Evolutionary conservation across 1,140 invertebrate species (phyloP), one percentile per base, ranked within the genome.

Genomic region (Habropoda laboriosa): DNA sequence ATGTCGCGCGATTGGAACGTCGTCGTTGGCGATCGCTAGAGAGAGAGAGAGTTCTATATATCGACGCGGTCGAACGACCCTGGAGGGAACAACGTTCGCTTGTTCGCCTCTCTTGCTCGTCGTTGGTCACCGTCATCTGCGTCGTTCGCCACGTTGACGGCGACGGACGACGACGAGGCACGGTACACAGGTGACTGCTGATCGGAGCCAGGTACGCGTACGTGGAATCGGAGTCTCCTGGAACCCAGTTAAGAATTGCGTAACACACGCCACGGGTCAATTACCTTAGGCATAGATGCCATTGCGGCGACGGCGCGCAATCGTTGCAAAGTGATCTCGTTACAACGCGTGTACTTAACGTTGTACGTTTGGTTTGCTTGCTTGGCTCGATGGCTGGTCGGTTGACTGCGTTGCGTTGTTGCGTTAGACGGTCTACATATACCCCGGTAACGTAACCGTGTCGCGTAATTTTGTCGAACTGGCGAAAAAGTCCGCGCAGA

Each of bases 201-300:
- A 47, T 45, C 63, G 55, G 53, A 70, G 71, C 35, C 73, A 70
- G 79, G 67, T 78, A 66, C 57, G 49, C 58, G 51, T 83, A 86
- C 84, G 81, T 86, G 75, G 85, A 86, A 86, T 86, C 80, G 40
- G 64, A 77, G 75, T 84, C 85, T 82, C 76, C 63, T 85, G 85
- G 79, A 87, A 87, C 82, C 76, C 70, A 66, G 86, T 85, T 86
- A 85, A 86, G 79, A 83, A 86, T 86, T 86, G 85, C 85, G 85
- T 86, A 86, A 86, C 67, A 53, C 70, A 42, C 57, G 63, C 72
- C 47, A 66, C 73, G 51, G 83, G 85, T 86, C 85, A 80, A 83
- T 83, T 80, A 86, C 85, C 85, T 80, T 77, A 78, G 70, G 77
- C 77, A 57, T 60, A 61, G 85, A 86, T 86, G 80, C 85, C 80